These are phyloP conservation scores for Vulpes lagopus DNA, from an alignment of 2,113 vertebrate species.

Conservation along the genomic window DNA sequence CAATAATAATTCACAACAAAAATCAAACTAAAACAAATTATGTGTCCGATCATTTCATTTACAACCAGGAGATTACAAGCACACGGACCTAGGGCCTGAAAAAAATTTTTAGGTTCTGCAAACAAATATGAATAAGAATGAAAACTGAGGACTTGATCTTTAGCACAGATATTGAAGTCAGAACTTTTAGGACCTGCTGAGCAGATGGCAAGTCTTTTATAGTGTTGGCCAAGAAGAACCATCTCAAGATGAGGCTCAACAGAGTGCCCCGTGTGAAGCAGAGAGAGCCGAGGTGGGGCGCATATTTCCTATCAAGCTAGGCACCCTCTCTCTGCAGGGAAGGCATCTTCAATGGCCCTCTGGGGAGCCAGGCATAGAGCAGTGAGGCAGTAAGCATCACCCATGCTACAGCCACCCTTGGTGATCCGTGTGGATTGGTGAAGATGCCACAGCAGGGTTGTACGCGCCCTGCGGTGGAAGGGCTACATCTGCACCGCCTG, in stretches of 20 bases:
- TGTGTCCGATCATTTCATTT: not conserved
- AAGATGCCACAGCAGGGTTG: not conserved
- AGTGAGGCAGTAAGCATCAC: not conserved
- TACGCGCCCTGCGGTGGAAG: no score
- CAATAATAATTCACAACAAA: constrained; percentile 2
- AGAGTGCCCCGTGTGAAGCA: not conserved
- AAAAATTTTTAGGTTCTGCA: not conserved
- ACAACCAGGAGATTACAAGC: not conserved
- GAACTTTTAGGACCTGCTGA: not conserved
- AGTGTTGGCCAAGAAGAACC: not conserved
- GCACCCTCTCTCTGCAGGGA: not conserved
- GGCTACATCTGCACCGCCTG: not conserved
- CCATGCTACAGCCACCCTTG: not conserved
- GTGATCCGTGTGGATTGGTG: not conserved
- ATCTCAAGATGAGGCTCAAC: not conserved
- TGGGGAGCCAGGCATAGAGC: not conserved
- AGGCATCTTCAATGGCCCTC: not conserved
- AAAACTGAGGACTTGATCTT: not conserved
- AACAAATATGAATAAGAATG: not conserved
- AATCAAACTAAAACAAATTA: not conserved
- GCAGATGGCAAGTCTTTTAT: not conserved
- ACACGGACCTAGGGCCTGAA: not conserved
- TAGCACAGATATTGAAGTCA: not conserved
- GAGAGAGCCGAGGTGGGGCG: not conserved
- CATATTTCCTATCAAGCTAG: not conserved